Base-by-base conservation (phyloP, 2,888 invertebrate species). In the Drosophila anomalata region DNA sequence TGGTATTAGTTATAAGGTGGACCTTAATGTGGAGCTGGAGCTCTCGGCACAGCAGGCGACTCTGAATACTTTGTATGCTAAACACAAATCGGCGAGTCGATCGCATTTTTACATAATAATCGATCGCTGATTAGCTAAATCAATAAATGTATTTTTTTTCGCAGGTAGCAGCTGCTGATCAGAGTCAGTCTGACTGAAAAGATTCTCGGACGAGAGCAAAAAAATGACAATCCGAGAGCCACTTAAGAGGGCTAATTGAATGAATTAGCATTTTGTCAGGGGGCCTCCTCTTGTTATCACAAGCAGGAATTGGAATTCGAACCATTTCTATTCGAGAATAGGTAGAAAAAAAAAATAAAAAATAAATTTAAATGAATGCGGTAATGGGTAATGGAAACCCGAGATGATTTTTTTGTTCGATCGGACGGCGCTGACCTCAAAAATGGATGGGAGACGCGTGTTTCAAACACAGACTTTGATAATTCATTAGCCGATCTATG, bases 51-150 rank as follows among this genome's bases (percentile, higher is more conserved):
- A 65, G 65, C 65, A 41, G 65, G 52, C 66, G 59, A 11, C 17
- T 24, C 17, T 3, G 17, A 22, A 26, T 11, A 42, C 65, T 66
- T 66, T 66, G 65, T 66, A 66, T 66, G 65, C 66, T 53, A 66
- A 66, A 66, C 54, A 31, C 22, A 33, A 54, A 65, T 53, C 65
- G 47, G 46, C 46, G 46, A 65, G 36, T 53, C 65, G 53, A 53
- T 65, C 59, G 26, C 31, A 53, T 62, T 82, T 36, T 84, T 80
- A 87, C 84, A 87, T 82, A 82, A 87, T 87, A 84, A 82, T 67
- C 75, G 84, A 63, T 84, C 63, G 78, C 82, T 82, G 82, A 82
- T 82, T 82, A 82, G 81, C 81, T 73, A 84, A 82, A 82, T 82
- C 78, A 82, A 82, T 82, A 82, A 82, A 82, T 84, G 78, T 66